These are phyloP conservation scores for Rhopalosiphum nymphaeae DNA, from an alignment of 2,888 invertebrate species.

Conservation along the genomic window DNA sequence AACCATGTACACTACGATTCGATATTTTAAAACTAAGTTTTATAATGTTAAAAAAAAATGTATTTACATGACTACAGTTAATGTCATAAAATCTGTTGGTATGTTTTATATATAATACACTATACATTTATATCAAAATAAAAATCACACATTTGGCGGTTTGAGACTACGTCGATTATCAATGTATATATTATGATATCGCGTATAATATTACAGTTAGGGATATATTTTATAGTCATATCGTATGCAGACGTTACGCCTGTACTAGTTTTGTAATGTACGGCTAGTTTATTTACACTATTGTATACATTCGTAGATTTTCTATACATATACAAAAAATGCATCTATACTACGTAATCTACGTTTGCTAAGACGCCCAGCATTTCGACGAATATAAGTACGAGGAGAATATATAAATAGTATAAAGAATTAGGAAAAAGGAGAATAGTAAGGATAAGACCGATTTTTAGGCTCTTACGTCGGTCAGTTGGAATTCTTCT, in stretches of 20 bases:
- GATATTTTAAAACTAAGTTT: not conserved
- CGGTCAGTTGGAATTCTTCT: conserved; percentile 85
- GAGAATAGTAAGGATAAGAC: conserved; percentile 33
- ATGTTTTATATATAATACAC: conserved; percentile 10
- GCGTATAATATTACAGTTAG: not conserved
- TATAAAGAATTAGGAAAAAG: conserved; percentile 24
- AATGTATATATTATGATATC: not conserved
- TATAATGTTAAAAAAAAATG: conserved; percentile 28
- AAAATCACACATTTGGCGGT: conserved; percentile 41
- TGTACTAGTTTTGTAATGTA: conserved; percentile 58
- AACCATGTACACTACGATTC: conserved; percentile 32
- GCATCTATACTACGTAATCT: conserved; percentile 52
- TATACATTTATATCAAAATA: not conserved
- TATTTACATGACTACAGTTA: conserved; percentile 56
- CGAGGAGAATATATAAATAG: not conserved
- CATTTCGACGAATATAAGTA: conserved; percentile 32
- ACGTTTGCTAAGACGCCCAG: conserved; percentile 40
- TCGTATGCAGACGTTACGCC: conserved; percentile 31
- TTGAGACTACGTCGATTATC: not conserved
- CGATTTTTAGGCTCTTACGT: conserved; percentile 76
- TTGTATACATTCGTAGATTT: conserved; percentile 38
- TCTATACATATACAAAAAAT: conserved; percentile 49
- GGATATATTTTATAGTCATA: conserved; percentile 13
- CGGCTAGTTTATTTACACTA: conserved; percentile 68
- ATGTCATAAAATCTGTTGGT: conserved; percentile 22